Evolutionary conservation across 2,888 invertebrate genomes (phyloP), one percentile per base, ranked within the genome.

Genomic region (Lasioglossum morio): DNA sequence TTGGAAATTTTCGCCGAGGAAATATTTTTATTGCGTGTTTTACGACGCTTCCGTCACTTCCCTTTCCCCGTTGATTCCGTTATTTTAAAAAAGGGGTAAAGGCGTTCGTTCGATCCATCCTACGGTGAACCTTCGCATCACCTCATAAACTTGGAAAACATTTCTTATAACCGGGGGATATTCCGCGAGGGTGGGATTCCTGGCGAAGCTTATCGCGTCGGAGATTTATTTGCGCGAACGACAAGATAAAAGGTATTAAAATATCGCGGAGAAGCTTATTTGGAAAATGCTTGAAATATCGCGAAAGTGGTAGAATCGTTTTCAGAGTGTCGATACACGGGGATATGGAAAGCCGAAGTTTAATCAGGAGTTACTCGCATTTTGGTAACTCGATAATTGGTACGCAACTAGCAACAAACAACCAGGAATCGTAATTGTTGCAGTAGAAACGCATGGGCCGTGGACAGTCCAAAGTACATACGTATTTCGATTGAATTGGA

Each of bases 181-280:
- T 89, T 91, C 77, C 72, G 88, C 90, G 86, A 81, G 88, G 88
- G 86, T 87, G 82, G 87, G 90, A 93, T 93, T 91, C 93, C 87
- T 87, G 82, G 84, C 86, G 87, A 88, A 88, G 88, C 90, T 91
- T 88, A 90, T 89, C 87, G 86, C 85, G 82, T 88, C 83, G 82
- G 90, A 92, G 93, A 93, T 94, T 93, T 92, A 92, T 92, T 92
- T 89, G 87, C 87, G 77, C 72, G 86, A 66, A 84, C 75, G 83
- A 82, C 82, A 87, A 84, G 85, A 84, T 87, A 86, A 83, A 88
- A 89, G 92, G 92, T 93, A 94, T 94, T 93, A 92, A 94, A 94
- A 94, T 93, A 93, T 93, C 91, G 91, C 90, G 87, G 88, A 86
- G 77, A 75, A 79, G 85, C 77, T 86, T 82, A 87, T 87, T 90